These are phyloP conservation scores for Eubasilissa regina DNA, from an alignment of 1,140 invertebrate species.

Conservation along the genomic window DNA sequence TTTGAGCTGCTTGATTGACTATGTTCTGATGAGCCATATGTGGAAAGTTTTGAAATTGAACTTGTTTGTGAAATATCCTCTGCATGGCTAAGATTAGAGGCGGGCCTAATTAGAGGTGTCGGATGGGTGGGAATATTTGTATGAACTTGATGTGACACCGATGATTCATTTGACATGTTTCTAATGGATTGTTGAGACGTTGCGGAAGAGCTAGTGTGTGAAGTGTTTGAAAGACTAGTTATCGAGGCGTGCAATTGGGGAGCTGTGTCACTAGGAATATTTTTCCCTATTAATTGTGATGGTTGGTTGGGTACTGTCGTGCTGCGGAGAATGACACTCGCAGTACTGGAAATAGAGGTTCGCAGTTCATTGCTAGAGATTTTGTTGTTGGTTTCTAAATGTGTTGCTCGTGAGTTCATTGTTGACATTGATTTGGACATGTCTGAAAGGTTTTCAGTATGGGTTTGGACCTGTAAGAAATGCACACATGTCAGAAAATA, in stretches of 20 bases:
- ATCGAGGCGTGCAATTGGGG: no score
- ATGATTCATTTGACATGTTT: no score
- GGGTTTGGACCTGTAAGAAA: conserved; percentile 48
- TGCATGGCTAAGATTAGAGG: conserved; percentile 23
- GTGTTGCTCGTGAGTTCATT: conserved; percentile 49
- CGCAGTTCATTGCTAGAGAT: conserved; percentile 49
- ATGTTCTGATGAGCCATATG: conserved; percentile 46
- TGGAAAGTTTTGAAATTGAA: neutral
- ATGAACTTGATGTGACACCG: no score
- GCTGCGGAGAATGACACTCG: conserved; percentile 54
- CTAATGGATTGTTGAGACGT: neutral
- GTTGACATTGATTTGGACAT: conserved; percentile 63
- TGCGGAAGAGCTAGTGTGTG: neutral
- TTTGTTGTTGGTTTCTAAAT: conserved; percentile 63
- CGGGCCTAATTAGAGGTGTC: conserved; percentile 8
- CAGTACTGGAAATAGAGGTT: conserved; percentile 56
- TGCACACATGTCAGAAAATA: no score
- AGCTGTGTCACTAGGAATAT: no score
- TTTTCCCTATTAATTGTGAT: neutral
- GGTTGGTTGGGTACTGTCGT: conserved; percentile 56
- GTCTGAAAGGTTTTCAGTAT: conserved; percentile 59
- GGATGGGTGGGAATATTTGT: neutral
- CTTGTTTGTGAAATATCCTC: conserved; percentile 12
- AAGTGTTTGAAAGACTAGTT: neutral
- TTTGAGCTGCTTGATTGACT: neutral